These are phyloP conservation scores for Haplochromis vanheusdeni DNA, from an alignment of 2,113 vertebrate genomes.

Conservation along the genomic window DNA sequence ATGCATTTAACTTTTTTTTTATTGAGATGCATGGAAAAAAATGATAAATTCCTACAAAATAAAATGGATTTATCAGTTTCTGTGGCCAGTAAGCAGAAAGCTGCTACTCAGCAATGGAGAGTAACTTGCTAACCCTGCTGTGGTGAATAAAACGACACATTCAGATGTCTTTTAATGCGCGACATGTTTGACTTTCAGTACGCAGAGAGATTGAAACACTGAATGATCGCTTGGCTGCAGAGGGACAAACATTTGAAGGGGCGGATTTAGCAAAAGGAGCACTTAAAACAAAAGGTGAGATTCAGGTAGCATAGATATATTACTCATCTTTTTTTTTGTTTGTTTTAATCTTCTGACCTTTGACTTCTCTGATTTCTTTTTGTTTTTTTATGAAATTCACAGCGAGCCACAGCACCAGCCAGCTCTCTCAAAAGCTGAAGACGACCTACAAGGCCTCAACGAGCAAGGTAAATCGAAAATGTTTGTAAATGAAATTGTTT, in stretches of 20 bases:
- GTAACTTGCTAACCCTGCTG: not conserved
- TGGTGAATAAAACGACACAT: not conserved
- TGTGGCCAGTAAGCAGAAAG: not conserved
- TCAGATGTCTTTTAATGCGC: not conserved
- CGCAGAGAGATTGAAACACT: constrained; percentile 92
- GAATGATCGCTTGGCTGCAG: constrained; percentile 88
- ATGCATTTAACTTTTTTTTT: not conserved
- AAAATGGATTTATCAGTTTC: not conserved
- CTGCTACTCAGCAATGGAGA: not conserved
- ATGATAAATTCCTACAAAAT: not conserved
- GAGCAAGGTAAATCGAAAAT: constrained; percentile 81
- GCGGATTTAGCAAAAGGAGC: constrained; percentile 92
- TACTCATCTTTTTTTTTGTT: not conserved
- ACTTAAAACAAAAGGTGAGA: constrained; percentile 90
- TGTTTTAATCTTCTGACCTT: not conserved
- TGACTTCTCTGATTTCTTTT: not conserved
- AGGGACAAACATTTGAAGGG: constrained; percentile 89
- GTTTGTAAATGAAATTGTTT: not conserved
- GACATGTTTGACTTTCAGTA: constrained; percentile 64
- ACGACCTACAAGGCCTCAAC: constrained; percentile 99
- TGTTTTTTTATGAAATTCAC: constrained; percentile 26
- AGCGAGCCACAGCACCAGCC: constrained; percentile 98
- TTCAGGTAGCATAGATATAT: not conserved
- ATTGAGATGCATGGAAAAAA: not conserved
- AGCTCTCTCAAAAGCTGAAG: constrained; percentile 97